Evolutionary conservation across 2,113 vertebrate genomes (phyloP).

Genomic region (Menura novaehollandiae): DNA sequence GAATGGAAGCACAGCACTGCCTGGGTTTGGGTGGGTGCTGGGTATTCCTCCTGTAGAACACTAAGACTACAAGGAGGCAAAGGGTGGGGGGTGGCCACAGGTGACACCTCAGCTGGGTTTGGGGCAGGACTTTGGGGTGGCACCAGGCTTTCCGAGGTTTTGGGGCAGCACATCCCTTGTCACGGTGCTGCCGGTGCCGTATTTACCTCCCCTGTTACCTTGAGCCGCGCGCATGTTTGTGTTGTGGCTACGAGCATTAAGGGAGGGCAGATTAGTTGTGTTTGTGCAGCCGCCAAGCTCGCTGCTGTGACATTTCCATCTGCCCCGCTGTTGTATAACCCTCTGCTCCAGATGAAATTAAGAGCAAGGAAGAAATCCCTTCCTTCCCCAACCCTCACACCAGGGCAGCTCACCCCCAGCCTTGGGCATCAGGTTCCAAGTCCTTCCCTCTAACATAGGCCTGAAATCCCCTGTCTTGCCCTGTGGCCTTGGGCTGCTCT

Average conservation of each 20-base stretch:
- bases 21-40: neutral
- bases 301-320: neutral
- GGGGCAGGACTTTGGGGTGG: neutral
- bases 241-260: neutral
- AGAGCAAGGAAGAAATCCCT: neutral
- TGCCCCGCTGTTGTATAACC: neutral
- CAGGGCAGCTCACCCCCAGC: neutral
- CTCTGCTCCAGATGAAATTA: neutral
- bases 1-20: fast-evolving
- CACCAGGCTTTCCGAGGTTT: neutral
- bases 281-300: conserved; percentile 17
- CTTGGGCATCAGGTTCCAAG: neutral
- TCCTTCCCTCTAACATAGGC: neutral
- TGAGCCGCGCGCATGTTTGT: neutral
- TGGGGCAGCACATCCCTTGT: neutral
- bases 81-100: neutral
- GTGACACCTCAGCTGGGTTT: fast-evolving
- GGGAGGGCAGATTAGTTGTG: neutral
- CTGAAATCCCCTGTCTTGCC: neutral
- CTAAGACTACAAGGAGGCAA: fast-evolving
- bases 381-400: fast-evolving
- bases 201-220: neutral
- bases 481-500: neutral
- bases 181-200: neutral
- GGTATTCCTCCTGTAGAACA: fast-evolving